A percentile compares a stretch with the other conserved stretches of the same genome.
phyloP scores from a whole-genome alignment of 1,140 invertebrate species.

The Cotesia vestalis region DNA sequence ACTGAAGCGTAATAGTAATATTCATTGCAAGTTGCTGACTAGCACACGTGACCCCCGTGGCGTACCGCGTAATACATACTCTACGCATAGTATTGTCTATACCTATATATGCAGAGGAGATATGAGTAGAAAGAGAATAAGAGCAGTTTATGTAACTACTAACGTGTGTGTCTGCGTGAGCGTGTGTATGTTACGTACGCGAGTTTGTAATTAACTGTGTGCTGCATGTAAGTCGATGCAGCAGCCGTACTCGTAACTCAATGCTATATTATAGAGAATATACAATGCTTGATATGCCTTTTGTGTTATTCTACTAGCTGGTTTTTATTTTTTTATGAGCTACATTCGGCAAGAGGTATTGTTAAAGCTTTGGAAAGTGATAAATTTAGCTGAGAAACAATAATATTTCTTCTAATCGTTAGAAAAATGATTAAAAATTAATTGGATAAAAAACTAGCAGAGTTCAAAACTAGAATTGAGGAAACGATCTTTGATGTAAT shows the following conservation, averaged over 20 bases:
- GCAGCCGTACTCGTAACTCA: conserved; percentile 44
- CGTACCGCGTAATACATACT: conserved; percentile 11
- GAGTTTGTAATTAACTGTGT: conserved; percentile 46
- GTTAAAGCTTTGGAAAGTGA: too few species aligned
- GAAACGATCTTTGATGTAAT: too few species aligned
- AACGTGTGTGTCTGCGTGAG: conserved; percentile 7
- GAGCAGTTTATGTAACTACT: conserved; percentile 37
- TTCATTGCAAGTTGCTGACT: conserved; percentile 15
- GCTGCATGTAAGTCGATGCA: conserved; percentile 35
- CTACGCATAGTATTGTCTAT: neutral
- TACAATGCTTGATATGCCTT: neutral
- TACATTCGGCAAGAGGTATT: too few species aligned
- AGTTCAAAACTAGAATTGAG: neutral
- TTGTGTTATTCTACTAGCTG: too few species aligned
- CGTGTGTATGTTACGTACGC: conserved; percentile 24
- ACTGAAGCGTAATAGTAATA: neutral
- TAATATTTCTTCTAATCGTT: neutral
- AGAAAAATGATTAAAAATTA: neutral
- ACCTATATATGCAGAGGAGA: neutral
- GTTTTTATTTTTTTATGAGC: too few species aligned
- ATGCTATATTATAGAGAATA: conserved; percentile 31
- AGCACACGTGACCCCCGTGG: conserved; percentile 23
- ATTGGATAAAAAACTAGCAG: neutral
- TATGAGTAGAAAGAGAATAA: neutral
- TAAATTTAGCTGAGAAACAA: too few species aligned